Evolutionary conservation across 2,888 invertebrate genomes (phyloP), one percentile per base, ranked within the genome.

Genomic region (Agrotis clavis): DNA sequence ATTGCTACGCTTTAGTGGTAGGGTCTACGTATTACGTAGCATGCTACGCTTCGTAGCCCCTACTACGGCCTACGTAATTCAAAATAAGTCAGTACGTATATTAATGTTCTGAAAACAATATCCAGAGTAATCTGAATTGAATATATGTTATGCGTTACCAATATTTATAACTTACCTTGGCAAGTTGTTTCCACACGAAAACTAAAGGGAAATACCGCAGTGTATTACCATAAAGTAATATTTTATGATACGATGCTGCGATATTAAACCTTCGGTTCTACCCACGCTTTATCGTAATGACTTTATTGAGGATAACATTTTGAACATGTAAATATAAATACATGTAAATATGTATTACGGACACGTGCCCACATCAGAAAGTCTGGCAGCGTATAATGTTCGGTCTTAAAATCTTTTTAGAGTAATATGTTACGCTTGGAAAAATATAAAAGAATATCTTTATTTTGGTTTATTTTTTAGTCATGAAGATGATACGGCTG

Each of bases 161-260:
- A 54, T 47, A 67, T 78, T 71, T 73, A 59, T 51, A 76, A 69
- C 64, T 57, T 77, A 72, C 66, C 30, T 66, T 66, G 45, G 62
- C 51, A 79, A 71, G 65, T 70, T 66, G 66, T 54, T 57, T 21
- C 65, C 54, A 18, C 57, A 41, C 41, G 59, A 70, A 83, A 69
- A 81, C 73, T 83, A 80, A 69, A 61, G 57, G 74, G 78, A 73
- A 71, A 69, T 71, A 67, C 59, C 64, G 74, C 47, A 65, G 25
- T 53, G 41, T 63, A 83, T 84, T 77, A 77, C 67, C 83, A 79
- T 83, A 71, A 73, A 74, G 69, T 75, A 71, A 85, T 83, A 80
- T 77, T 80, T 76, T 73, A 85, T 67, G 77, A 70, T 73, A 70
- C 59, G 70, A 62, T 73, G 50, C 60, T 66, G 54, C 45, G 79